Evolutionary conservation across 2,797 vertebrate species (phyloP), one percentile per base, ranked within the genome.

Genomic region (Mormyrops boulengeri): DNA sequence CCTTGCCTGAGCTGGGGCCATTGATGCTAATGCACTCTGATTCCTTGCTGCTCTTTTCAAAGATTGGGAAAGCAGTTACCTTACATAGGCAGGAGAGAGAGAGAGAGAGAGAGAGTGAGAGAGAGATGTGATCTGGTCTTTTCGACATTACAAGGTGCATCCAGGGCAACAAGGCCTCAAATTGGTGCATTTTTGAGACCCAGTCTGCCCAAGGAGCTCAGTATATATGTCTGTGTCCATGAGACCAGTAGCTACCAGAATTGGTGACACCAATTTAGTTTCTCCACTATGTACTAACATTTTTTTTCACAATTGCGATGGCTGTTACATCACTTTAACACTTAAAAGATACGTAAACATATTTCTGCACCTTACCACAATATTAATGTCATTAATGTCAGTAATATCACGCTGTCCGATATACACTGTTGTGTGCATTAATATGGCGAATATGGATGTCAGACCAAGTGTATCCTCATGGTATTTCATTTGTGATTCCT

Each of bases 181-280:
- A 19, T 55, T 55, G 19, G 88, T n/a, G 93, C 92, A 92, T 93
- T 92, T 89, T 90, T 91, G 89, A 86, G 88, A 91, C 89, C 89
- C 88, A 92, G 90, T 92, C 91, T 91, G 92, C 26, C 19, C 5
- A 90, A 89, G 17, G 90, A 87, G 38, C 34, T 41, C 90, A 66
- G 80, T 17, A 60, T 22, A 49, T 88, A 14, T 30, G 38, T 38
- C 5, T 69, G 60, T 19, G 41, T 85, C 49, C 92, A 93, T 88
- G 90, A 50, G 19, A 12, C 44, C 80, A 47, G 41, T 9, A n/a
- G 7, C 82, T 50, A 50, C 41, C 44, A 85, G 44, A 85, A 22
- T 26, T 44, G 41, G 41, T 22, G 82, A 50, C 82, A 47, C 82
- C 44, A 49, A 50, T 85, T 85, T 85, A 26, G 19, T 85, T 85